Evolutionary conservation across 2,888 invertebrate species (phyloP).

Genomic region (Adelognathus sp.): DNA sequence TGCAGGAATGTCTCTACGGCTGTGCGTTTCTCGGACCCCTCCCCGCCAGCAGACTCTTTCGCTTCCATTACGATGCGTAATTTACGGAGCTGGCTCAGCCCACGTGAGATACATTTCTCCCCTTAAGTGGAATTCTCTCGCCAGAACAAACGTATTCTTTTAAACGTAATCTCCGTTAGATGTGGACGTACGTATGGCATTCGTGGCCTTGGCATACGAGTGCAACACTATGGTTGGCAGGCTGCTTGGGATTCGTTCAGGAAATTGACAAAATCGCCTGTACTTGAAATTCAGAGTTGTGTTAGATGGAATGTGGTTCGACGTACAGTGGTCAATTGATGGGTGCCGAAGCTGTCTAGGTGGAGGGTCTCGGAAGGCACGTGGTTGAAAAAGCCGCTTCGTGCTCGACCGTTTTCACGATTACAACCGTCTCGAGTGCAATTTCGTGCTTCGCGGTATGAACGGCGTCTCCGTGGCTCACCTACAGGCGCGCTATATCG

Average conservation of each 20-base stretch:
- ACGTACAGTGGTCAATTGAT: neutral
- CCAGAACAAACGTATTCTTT: conserved; percentile 39
- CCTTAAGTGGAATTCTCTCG: conserved; percentile 38
- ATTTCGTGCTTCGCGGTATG: conserved; percentile 66
- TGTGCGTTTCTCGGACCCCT: conserved; percentile 32
- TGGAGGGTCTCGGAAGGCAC: conserved; percentile 9
- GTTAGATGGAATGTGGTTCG: conserved; percentile 49
- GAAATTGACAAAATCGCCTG: no score
- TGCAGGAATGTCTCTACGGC: conserved; percentile 33
- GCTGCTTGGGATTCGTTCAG: no score
- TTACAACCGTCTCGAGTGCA: conserved; percentile 61
- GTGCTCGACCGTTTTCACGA: conserved; percentile 55
- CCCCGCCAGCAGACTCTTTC: neutral
- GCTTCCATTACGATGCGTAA: conserved; percentile 46
- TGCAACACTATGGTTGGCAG: neutral
- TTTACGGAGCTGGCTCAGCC: conserved; percentile 38
- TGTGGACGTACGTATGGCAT: neutral
- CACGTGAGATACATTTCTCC: conserved; percentile 42
- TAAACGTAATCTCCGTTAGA: conserved; percentile 36
- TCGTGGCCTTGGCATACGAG: neutral
- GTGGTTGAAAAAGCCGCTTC: conserved; percentile 18
- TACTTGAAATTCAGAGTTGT: conserved; percentile 43
- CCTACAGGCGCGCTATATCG: neutral
- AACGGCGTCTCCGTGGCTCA: conserved; percentile 58
- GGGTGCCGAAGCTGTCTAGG: neutral